A percentile compares a stretch with the other conserved stretches of the same genome.
Conservation (phyloP, 2,113 vertebrate genomes). For the Esox niger region DNA sequence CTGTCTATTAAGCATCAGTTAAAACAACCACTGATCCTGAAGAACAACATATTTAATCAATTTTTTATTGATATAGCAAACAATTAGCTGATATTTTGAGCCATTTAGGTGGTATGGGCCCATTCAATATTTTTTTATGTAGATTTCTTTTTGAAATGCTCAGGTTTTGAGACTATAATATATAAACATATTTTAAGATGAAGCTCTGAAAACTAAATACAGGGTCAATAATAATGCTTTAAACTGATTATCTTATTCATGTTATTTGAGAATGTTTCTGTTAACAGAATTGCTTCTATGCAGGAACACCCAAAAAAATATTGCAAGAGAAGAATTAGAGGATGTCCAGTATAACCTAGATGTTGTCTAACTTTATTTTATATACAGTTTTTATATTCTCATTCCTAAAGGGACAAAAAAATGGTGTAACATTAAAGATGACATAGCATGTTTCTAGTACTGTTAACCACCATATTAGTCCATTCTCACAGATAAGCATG, state of each 20-base stretch:
- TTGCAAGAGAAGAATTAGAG: no score
- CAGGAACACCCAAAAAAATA: no score
- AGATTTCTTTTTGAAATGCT: background rate
- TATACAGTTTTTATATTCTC: conserved; percentile 22
- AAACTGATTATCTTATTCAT: no score
- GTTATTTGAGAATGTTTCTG: no score
- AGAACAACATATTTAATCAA: no score
- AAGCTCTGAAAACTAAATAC: no score
- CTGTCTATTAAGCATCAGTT: background rate
- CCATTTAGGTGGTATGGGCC: background rate
- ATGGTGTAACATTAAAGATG: background rate
- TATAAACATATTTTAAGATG: background rate
- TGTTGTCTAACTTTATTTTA: conserved; percentile 13
- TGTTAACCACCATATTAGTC: background rate
- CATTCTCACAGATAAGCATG: background rate
- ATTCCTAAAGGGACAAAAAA: conserved; percentile 13
- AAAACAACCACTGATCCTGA: background rate
- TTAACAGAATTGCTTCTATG: no score
- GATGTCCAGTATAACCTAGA: background rate
- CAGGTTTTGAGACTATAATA: background rate
- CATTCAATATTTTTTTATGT: background rate
- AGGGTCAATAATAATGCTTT: no score
- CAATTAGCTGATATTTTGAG: background rate
- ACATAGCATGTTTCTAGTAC: background rate
- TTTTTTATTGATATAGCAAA: no score